Evolutionary conservation across 1,140 invertebrate genomes (phyloP).

Genomic region (Apis dorsata): DNA sequence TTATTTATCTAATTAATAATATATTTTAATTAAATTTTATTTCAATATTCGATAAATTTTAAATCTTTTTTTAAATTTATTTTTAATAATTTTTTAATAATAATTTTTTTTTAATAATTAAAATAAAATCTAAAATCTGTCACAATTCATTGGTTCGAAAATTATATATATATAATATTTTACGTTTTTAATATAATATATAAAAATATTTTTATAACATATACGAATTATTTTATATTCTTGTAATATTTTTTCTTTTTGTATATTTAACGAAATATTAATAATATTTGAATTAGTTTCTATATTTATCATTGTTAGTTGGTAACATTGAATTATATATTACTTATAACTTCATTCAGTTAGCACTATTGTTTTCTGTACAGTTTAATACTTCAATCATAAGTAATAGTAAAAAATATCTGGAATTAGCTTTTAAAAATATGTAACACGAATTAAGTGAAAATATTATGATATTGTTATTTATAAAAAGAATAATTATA

Average conservation of each 20-base stretch:
- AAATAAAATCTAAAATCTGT: too few species aligned
- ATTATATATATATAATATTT: neutral
- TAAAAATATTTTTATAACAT: neutral
- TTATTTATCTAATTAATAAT: neutral
- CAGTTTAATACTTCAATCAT: conserved; percentile 4
- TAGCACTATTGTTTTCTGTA: conserved; percentile 6
- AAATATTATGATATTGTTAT: neutral
- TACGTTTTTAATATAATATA: neutral
- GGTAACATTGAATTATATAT: neutral
- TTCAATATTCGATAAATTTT: too few species aligned
- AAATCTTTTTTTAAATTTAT: too few species aligned
- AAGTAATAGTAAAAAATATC: neutral
- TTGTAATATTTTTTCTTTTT: neutral
- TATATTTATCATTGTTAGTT: neutral
- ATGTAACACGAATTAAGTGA: conserved; percentile 4
- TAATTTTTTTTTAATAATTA: too few species aligned
- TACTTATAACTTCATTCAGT: neutral
- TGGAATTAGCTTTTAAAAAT: conserved; percentile 1
- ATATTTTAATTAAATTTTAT: too few species aligned
- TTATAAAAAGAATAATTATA: neutral
- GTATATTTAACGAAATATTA: too few species aligned
- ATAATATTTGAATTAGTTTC: neutral
- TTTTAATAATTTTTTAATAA: too few species aligned
- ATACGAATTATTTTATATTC: neutral
- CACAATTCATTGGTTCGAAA: neutral